Evolutionary conservation across 2,113 vertebrate genomes (phyloP).

Genomic region (Petrocephalus microphthalmus): DNA sequence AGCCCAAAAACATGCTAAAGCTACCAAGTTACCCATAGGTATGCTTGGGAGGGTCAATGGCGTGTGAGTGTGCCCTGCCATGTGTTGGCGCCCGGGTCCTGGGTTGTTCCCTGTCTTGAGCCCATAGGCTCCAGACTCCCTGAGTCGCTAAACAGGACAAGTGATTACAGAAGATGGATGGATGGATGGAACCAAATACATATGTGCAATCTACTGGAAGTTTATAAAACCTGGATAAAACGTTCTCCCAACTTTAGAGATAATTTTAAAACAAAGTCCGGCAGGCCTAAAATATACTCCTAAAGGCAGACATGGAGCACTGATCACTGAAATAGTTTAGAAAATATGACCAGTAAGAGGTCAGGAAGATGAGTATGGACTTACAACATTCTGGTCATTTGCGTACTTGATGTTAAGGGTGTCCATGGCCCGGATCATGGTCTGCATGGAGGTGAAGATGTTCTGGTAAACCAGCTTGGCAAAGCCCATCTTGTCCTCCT

Average conservation of each 20-base stretch:
- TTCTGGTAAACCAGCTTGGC: slow-evolving; percentile 82
- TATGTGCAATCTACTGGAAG: not conserved
- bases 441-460: slow-evolving; percentile 77
- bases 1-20: too few species aligned
- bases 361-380: not conserved
- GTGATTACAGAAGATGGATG: not conserved
- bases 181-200: not conserved
- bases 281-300: not conserved
- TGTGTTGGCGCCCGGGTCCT: not conserved
- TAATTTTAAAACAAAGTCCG: not conserved
- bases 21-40: too few species aligned
- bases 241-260: not conserved
- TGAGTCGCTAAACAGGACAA: not conserved
- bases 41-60: too few species aligned
- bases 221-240: not conserved
- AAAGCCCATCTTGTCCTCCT: slow-evolving; percentile 76
- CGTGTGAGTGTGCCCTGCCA: too few species aligned
- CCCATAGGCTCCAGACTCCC: not conserved
- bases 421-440: slow-evolving; percentile 78
- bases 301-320: not conserved
- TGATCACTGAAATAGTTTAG: not conserved
- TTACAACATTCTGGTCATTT: slow-evolving; percentile 69
- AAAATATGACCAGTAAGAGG: not conserved
- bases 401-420: slow-evolving; percentile 60
- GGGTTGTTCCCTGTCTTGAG: not conserved